Evolutionary conservation across 1,140 invertebrate species (phyloP), one percentile per base, ranked within the genome.

Genomic region (Zaprionus kolodkinae): DNA sequence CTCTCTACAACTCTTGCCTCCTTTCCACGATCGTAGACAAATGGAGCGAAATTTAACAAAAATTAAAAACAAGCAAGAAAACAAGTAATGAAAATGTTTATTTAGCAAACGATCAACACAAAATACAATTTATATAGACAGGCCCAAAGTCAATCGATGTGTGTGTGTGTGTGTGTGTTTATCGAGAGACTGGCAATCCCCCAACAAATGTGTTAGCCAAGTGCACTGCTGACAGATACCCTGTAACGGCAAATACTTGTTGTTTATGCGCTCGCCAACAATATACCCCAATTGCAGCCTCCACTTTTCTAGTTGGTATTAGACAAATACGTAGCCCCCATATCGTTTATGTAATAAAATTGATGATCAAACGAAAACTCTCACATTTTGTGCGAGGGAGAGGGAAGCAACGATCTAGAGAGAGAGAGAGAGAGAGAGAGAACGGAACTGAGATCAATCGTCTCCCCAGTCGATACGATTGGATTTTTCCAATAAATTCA

Each of bases 291-390:
- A 7, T 45, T 15, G 40, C 7, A 15, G n/a, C n/a, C n/a, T 15
- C 2, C 40, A 2, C 21, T 21, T 45, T 9, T 1, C 15, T 10
- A 15, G 35, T 36, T 36, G 54, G 67, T 75, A 56, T 61, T 15
- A 21, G 45, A 64, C 56, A 79, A 79, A 76, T 61, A 87, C 76
- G 71, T 81, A 86, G 52, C 72, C 67, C 70, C 72, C 64, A 73
- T 76, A 40, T 33, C 55, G 55, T 55, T 38, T 62, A 67, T 69
- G 83, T 81, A 87, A 88, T 87, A 88, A 87, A 87, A 78, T 87
- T 87, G 84, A 87, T 87, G 84, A 87, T 87, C 84, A 87, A 87
- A 87, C 85, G 84, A 87, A 87, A 87, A 88, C 84, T 87, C 84
- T 87, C 84, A 87, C 84, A 75, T 84, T 54, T 64, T 65, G 15